Conservation (phyloP, 2,888 invertebrate species). For the Platerodrilus igneus region DNA sequence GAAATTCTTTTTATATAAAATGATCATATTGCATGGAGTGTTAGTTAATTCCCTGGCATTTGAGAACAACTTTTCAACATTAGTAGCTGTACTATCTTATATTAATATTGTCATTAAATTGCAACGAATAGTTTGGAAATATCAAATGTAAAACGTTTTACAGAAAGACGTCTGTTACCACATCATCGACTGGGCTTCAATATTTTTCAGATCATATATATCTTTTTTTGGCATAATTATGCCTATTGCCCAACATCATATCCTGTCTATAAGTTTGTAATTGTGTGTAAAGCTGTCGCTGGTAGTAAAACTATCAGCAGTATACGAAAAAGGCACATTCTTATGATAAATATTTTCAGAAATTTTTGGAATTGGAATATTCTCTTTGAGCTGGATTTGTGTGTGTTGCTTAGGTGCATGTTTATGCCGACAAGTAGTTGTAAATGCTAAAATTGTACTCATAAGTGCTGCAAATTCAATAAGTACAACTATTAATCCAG, state of each 20-base stretch:
- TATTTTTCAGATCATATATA: slow-evolving; percentile 48
- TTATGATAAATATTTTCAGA: slow-evolving; percentile 26
- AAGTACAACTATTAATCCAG: slow-evolving; percentile 63
- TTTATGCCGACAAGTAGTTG: slow-evolving; percentile 55
- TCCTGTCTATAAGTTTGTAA: slow-evolving; percentile 41
- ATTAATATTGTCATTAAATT: no score
- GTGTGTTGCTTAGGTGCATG: slow-evolving; percentile 44
- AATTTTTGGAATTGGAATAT: slow-evolving; percentile 13
- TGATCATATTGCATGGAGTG: no score
- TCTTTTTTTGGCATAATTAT: slow-evolving; percentile 32
- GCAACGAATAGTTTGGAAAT: no score
- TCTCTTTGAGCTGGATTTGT: slow-evolving; percentile 7
- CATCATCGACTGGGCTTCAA: slow-evolving; percentile 58
- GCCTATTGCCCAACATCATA: slow-evolving; percentile 44
- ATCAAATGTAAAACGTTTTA: no score
- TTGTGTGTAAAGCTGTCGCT: slow-evolving; percentile 44
- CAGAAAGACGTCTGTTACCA: slow-evolving; percentile 53
- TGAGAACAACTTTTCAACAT: no score
- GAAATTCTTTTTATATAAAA: no score
- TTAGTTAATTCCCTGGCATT: no score
- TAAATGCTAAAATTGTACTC: slow-evolving; percentile 67
- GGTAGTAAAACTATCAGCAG: slow-evolving; percentile 44
- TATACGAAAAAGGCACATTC: slow-evolving; percentile 37
- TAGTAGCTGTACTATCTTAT: no score
- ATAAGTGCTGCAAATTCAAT: slow-evolving; percentile 69